Conservation (phyloP, 2,113 vertebrate genomes). For the Melanocharis versteri region DNA sequence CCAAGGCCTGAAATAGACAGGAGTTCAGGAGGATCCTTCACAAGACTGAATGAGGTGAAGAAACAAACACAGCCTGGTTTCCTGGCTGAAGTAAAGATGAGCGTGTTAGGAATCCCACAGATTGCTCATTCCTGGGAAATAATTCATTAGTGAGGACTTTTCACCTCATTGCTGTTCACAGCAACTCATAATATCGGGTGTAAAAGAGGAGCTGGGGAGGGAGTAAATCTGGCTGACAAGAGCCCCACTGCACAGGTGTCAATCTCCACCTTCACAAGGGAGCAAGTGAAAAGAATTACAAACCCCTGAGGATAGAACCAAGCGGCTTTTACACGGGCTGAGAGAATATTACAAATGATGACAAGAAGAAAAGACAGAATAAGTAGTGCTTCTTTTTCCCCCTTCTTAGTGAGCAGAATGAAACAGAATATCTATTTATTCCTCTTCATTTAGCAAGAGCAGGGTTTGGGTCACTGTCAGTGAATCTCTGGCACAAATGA, state of each 20-base stretch:
- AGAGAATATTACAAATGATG: background rate
- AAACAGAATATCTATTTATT: conserved; percentile 31
- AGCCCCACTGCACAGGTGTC: background rate
- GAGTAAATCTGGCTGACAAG: background rate
- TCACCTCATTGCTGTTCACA: conserved; percentile 8
- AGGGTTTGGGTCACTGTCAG: background rate
- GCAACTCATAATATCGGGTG: background rate
- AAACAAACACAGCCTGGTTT: background rate
- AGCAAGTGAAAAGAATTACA: background rate
- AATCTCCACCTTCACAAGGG: background rate
- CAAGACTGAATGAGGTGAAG: background rate
- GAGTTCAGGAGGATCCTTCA: background rate
- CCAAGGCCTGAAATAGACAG: background rate
- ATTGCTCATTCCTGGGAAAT: background rate
- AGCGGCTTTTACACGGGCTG: background rate
- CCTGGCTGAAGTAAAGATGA: background rate
- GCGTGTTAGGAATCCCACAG: background rate
- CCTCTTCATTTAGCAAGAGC: conserved; percentile 2
- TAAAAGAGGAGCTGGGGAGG: background rate
- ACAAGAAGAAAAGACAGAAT: background rate
- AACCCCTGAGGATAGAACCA: background rate
- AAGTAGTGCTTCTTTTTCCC: background rate
- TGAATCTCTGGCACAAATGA: conserved; percentile 17
- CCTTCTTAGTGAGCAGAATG: background rate
- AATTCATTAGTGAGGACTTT: conserved; percentile 8